Base-by-base conservation (phyloP, 2,113 vertebrate species). In the Perca flavescens region DNA sequence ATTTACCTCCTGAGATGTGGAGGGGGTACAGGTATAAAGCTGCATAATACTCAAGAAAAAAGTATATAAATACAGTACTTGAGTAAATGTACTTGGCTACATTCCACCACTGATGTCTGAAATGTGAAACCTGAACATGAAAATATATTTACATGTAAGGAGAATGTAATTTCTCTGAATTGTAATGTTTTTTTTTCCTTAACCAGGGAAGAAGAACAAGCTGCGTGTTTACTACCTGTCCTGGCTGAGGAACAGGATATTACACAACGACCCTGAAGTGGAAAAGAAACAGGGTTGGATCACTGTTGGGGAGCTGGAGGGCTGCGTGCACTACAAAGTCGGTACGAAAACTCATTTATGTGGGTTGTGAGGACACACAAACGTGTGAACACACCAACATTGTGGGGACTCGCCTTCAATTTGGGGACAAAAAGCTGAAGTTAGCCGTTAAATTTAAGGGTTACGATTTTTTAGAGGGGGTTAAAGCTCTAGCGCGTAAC, bases 261-360 rank as follows among this genome's bases (percentile, higher is more conserved):
- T 99, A 80, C 98, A 99, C 96, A 99, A 99, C 12, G 98, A 99
- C 92, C 98, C 98, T 0, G 98, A 99, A 74, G 98, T 99, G 83
- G 98, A 99, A 87, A 99, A 99, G 96, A 99, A 99, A 60, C 98
- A 99, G 89, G 98, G 98, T 10, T 99, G 98, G 98, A 97, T 98
- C 92, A 99, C 98, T 0, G 98, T 99, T 0, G 98, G 98, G 7
- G 98, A 99, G 56, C 92, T 99, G 91, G 98, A 99, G 93, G 98
- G 98, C 86, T 99, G 98, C 63, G 97, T 99, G 66, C 98, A 99
- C 94, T 99, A 99, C 93, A 99, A 99, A 99, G 98, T 99, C 0
- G 98, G 98, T 99, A 94, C 86, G 97, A 17, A 28, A 34, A 11
- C 40, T 34, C 0, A 0, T 17, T 58, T 4, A 2, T 25, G 60